phyloP scores from a whole-genome alignment of 2,113 vertebrate genomes.

The Mustela lutreola region DNA sequence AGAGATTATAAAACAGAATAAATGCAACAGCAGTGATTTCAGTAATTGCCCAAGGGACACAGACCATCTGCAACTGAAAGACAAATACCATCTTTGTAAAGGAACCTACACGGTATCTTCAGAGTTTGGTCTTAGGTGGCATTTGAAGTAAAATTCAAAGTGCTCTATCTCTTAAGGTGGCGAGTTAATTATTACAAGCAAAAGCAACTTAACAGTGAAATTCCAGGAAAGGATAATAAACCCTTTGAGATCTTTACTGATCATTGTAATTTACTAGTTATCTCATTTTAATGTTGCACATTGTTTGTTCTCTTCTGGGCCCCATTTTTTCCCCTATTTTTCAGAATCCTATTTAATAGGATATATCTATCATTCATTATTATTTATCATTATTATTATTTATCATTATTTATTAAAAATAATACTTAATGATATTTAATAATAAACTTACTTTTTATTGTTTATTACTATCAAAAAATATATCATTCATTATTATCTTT shows the following conservation, averaged over 20 bases:
- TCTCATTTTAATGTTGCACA: conserved; percentile 1
- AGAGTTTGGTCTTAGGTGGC: conserved; percentile 1
- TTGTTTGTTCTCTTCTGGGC: background rate
- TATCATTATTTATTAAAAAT: background rate
- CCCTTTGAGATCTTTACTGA: background rate
- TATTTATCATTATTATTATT: conserved; percentile 21
- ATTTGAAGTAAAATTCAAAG: conserved; percentile 48
- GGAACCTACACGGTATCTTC: background rate
- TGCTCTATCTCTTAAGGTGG: background rate
- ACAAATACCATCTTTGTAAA: conserved; percentile 22
- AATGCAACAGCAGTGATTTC: conserved; percentile 39
- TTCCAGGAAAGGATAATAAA: background rate
- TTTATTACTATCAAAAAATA: conserved; percentile 47
- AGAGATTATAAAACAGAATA: conserved; percentile 39
- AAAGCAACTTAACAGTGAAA: background rate
- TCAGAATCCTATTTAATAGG: conserved; percentile 13
- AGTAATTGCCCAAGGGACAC: conserved; percentile 38
- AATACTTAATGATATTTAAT: background rate
- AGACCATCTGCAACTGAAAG: background rate
- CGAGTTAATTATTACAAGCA: background rate
- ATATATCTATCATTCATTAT: conserved; percentile 16
- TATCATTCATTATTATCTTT: conserved; percentile 32
- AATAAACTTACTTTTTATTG: background rate
- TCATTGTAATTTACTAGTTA: background rate
- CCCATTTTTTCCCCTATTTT: background rate